phyloP scores from a whole-genome alignment of 2,888 invertebrate species.

The Pseudeuparius sepicola region DNA sequence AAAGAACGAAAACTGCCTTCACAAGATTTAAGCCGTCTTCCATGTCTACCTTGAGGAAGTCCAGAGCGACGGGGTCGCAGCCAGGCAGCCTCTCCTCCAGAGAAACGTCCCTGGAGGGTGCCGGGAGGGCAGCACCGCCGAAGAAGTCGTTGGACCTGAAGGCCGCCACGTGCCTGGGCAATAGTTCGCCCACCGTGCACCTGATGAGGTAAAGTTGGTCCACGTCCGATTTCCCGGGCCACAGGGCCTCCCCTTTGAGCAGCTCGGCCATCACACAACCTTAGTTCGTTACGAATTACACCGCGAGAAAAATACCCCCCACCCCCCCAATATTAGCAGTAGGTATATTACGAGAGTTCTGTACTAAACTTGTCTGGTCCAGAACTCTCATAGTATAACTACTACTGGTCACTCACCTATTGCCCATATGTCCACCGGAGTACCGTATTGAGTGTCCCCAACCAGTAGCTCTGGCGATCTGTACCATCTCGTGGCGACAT shows the following conservation, averaged over 20 bases:
- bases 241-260: constrained; percentile 82
- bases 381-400: too few relatives aligned
- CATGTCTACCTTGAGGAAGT: constrained; percentile 67
- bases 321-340: too few relatives aligned
- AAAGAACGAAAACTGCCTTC: constrained; percentile 21
- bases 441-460: constrained; percentile 88
- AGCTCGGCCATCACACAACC: constrained; percentile 84
- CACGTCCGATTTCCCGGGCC: constrained; percentile 98
- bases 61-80: constrained; percentile 61
- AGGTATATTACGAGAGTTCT: too few relatives aligned
- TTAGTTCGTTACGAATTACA: constrained; percentile 29
- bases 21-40: background rate
- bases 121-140: constrained; percentile 84
- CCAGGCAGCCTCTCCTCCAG: constrained; percentile 79
- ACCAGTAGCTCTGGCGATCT: constrained; percentile 93
- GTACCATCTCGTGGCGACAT: constrained; percentile 99
- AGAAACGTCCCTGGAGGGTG: constrained; percentile 76
- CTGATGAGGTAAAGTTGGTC: constrained; percentile 95
- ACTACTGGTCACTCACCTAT: constrained; percentile 52
- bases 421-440: constrained; percentile 97
- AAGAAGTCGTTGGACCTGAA: constrained; percentile 91
- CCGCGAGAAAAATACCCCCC: background rate
- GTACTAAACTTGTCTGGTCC: too few relatives aligned
- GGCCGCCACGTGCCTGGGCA: constrained; percentile 90
- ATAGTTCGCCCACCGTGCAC: constrained; percentile 86